Evolutionary conservation across 2,113 vertebrate species (phyloP), one percentile per base, ranked within the genome.

Genomic region (Pelvicachromis taeniatus): DNA sequence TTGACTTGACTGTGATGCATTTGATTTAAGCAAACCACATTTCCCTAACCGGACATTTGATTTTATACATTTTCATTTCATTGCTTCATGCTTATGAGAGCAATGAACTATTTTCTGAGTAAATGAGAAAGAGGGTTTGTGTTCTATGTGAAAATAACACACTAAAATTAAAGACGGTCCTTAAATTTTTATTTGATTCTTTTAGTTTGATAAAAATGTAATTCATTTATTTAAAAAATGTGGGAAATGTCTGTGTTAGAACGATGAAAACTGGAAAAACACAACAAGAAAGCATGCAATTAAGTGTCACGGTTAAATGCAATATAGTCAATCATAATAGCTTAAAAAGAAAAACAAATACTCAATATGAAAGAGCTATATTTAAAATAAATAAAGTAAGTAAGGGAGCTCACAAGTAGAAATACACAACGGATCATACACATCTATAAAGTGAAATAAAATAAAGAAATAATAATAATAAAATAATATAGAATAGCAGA

Each of bases 201-300:
- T 21, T 40, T 21, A 14, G 6, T 21, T 65, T 21, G 40, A 65
- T 23, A 65, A 65, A 21, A n/a, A 40, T 68, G 42, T 23, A 14
- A 7, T 3, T 42, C 0, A 5, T 23, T 65, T 40, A 40, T 68
- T 21, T 5, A 40, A 33, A 40, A 35, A 42, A 0, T 40, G 11
- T 65, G 61, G 4, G 0, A 40, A 40, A 16, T 16, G 11, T 40
- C 35, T 14, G n/a, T 68, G 35, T 68, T 68, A 42, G n/a, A 53
- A n/a, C 8, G 9, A 19, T 19, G 7, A 52, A 19, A 19, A 52
- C 17, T 19, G 3, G 8, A 50, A 50, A 50, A 50, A 50, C 7
- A 50, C 50, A 52, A n/a, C 17, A 17, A 19, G 17, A 17, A 52
- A 8, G 38, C 1, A 50, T 50, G 7, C 6, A 65, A 21, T 65